These are phyloP conservation scores for Rhea americana DNA, from an alignment of 2,113 vertebrate genomes.

Conservation along the genomic window DNA sequence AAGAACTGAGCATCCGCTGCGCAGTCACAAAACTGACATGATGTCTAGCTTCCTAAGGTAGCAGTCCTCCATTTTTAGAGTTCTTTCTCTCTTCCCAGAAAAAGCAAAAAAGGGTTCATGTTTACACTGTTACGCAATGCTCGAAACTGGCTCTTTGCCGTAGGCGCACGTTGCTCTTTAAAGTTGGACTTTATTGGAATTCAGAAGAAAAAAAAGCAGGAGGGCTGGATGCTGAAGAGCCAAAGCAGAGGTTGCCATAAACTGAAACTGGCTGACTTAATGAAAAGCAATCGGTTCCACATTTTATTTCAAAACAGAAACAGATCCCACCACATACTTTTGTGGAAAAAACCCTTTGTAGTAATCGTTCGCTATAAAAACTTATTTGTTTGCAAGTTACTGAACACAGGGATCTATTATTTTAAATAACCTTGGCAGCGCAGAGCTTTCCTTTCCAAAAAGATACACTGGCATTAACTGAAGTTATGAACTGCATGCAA, in stretches of 20 bases:
- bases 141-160: background rate
- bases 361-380: background rate
- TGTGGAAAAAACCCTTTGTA: background rate
- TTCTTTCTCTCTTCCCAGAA: background rate
- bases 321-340: background rate
- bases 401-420: background rate
- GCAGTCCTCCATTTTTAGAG: too few species aligned
- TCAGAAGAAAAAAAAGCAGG: background rate
- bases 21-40: background rate
- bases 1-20: background rate
- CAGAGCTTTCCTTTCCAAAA: background rate
- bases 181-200: background rate
- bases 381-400: background rate
- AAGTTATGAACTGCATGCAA: background rate
- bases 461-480: background rate
- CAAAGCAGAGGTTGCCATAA: background rate
- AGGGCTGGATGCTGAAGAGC: background rate
- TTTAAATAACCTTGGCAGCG: background rate
- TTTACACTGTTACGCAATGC: background rate
- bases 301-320: background rate
- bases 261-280: background rate
- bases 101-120: background rate
- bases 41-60: too few species aligned
- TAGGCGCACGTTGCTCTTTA: background rate
- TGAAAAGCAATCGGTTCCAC: background rate